Evolutionary conservation across 2,113 vertebrate genomes (phyloP), one percentile per base, ranked within the genome.

Genomic region (Cariama cristata): DNA sequence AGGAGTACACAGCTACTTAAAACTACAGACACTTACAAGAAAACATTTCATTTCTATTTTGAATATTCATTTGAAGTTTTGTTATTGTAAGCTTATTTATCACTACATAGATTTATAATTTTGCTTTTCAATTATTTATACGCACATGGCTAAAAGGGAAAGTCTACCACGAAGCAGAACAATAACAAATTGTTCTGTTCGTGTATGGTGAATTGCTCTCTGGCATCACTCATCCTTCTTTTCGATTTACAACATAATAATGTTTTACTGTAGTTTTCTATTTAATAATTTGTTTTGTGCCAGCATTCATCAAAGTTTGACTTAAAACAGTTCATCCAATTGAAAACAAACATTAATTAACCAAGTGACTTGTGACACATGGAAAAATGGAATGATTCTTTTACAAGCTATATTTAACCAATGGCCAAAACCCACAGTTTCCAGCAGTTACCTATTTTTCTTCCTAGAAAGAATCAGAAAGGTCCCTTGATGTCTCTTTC

Each of bases 301-400:
- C 40, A 66, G 19, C 89, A 90, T 94, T 90, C 89, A 95, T 89
- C 84, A 76, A 68, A 87, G 35, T 85, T 45, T 82, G 73, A 94
- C 77, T 93, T 90, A 52, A 75, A 96, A 35, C 73, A 93, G 69
- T 82, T 90, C 45, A 87, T 84, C 67, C 73, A 91, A 32, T 26
- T 1, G 24, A 94, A 96, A 96, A 73, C 62, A 93, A 91, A 72
- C 66, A 82, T 91, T 91, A 87, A 89, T 87, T 95, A 94, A 72
- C 69, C 56, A 76, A 85, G 62, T 62, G 53, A 79, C 69, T 88
- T 42, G 58, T 38, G 58, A 79, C 49, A 69, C 22, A 19, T 11
- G 27, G n/a, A 6, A 82, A 94, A 94, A 86, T 7, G 14, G 32
- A 45, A 91, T 58, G n/a, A 38, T 64, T 90, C 63, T 86, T 86